Percentiles rank a stretch among this genome's conserved stretches.
These are phyloP conservation scores for Aphidius gifuensis DNA, from an alignment of 1,140 invertebrate species.

Conservation along the genomic window DNA sequence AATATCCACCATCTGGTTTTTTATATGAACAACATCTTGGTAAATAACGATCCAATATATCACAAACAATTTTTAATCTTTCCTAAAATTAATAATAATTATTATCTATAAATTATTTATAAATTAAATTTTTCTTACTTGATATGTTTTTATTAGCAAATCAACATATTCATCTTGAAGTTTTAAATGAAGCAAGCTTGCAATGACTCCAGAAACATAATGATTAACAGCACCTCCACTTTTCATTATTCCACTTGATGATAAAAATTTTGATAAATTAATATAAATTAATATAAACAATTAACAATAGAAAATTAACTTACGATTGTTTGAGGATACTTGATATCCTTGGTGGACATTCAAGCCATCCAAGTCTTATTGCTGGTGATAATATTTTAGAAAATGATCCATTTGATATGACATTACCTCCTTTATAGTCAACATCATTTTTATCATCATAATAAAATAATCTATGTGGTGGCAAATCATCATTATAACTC, in stretches of 20 bases:
- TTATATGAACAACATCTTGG: constrained; percentile 50
- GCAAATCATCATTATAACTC: constrained; percentile 52
- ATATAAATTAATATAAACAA: constrained; percentile 11
- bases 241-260: constrained; percentile 53
- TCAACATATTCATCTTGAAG: constrained; percentile 55
- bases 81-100: constrained; percentile 34
- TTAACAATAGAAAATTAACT: constrained; percentile 24
- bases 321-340: constrained; percentile 50
- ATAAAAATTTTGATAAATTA: constrained; percentile 15
- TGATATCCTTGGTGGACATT: constrained; percentile 55
- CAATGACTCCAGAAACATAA: constrained; percentile 59
- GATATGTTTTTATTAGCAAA: constrained; percentile 49
- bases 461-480: constrained; percentile 56
- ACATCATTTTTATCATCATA: constrained; percentile 55
- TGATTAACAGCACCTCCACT: constrained; percentile 65
- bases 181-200: constrained; percentile 57
- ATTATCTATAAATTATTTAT: neutral
- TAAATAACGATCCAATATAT: constrained; percentile 46
- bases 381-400: constrained; percentile 68
- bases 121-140: constrained; percentile 27
- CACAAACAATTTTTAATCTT: constrained; percentile 50
- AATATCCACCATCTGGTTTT: constrained; percentile 59
- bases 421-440: constrained; percentile 55
- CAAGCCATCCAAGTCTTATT: constrained; percentile 66
- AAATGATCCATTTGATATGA: constrained; percentile 67